Conservation (phyloP, 2,113 vertebrate species). For the Hymenochirus boettgeri region DNA sequence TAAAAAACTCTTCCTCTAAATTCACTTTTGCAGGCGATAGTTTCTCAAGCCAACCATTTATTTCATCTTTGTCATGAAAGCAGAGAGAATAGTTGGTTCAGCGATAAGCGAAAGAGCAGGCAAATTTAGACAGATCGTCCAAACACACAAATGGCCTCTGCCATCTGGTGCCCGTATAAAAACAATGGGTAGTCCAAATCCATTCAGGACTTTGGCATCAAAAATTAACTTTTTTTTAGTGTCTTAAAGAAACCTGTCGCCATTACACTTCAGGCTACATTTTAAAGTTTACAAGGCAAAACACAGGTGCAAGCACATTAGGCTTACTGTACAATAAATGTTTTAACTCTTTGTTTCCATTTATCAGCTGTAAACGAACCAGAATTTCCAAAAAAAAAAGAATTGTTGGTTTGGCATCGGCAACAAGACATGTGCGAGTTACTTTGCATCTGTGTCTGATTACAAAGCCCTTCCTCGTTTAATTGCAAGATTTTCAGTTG, state of each 20-base stretch:
- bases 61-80: conserved; percentile 67
- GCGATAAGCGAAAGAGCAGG: conserved; percentile 71
- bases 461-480: conserved; percentile 38
- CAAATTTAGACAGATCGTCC: conserved; percentile 71
- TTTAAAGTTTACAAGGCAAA: conserved; percentile 21
- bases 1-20: conserved; percentile 54
- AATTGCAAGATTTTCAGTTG: conserved; percentile 42
- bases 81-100: conserved; percentile 65
- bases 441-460: conserved; percentile 40
- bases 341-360: too few species aligned
- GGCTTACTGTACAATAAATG: background rate
- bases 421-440: conserved; percentile 37
- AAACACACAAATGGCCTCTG: conserved; percentile 71
- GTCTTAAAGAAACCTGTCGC: conserved; percentile 50
- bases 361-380: too few species aligned
- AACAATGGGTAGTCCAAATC: conserved; percentile 60
- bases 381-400: too few species aligned
- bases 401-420: conserved; percentile 18
- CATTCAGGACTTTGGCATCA: conserved; percentile 69
- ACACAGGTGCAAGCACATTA: background rate
- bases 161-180: conserved; percentile 68
- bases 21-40: conserved; percentile 47
- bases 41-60: conserved; percentile 61
- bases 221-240: conserved; percentile 55
- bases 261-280: conserved; percentile 21